Evolutionary conservation across 1,140 invertebrate genomes (phyloP).

Genomic region (Drosophila bipectinata): DNA sequence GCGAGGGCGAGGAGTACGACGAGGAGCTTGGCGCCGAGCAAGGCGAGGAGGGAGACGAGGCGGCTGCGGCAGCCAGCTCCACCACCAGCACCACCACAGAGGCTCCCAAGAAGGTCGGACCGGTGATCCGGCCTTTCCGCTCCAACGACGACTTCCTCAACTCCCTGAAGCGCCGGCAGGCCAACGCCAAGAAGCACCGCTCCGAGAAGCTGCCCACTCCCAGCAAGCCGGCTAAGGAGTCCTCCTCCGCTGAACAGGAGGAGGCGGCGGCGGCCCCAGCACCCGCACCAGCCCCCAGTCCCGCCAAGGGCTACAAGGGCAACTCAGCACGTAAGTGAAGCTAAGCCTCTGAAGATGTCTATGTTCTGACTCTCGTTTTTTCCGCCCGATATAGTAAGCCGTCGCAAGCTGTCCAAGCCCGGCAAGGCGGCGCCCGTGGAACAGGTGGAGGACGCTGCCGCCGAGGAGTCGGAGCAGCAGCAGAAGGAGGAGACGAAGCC

Average conservation of each 20-base stretch:
- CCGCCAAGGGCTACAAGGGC: conserved; percentile 71
- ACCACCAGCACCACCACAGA: conserved; percentile 88
- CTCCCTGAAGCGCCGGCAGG: conserved; percentile 87
- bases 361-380: background rate
- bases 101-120: conserved; percentile 87
- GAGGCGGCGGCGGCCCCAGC: conserved; percentile 56
- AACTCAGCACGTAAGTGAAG: conserved; percentile 71
- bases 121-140: conserved; percentile 88
- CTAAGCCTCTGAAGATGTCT: no score
- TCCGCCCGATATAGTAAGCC: conserved; percentile 49
- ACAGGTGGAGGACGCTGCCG: conserved; percentile 61
- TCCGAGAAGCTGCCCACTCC: conserved; percentile 68
- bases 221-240: conserved; percentile 70
- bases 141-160: conserved; percentile 90
- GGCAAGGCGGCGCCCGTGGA: conserved; percentile 66
- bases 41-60: conserved; percentile 83
- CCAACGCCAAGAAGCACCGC: conserved; percentile 84
- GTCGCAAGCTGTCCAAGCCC: conserved; percentile 73
- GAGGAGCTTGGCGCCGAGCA: conserved; percentile 82
- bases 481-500: conserved; percentile 77
- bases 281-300: conserved; percentile 51
- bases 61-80: conserved; percentile 60
- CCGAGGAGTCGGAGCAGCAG: conserved; percentile 77
- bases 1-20: conserved; percentile 84
- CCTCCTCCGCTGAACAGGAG: conserved; percentile 54